Base-by-base conservation (phyloP, 1,140 invertebrate species). In the Bombus difficillimus region DNA sequence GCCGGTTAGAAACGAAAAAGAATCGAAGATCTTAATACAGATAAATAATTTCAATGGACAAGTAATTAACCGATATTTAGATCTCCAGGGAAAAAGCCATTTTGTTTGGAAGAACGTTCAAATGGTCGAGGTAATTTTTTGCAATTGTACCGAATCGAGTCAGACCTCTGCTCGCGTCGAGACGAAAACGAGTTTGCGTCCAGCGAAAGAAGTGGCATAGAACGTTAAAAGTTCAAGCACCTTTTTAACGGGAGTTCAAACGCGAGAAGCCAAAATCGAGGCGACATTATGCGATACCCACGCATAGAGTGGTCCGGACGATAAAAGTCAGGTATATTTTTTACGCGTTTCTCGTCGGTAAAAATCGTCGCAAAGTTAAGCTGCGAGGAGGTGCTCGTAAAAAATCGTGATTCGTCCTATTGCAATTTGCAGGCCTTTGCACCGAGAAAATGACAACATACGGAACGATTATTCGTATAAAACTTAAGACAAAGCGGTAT, bases 141-240 rank as follows among this genome's bases (percentile, higher is more conserved):
- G 28, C 12, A 64, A 64, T n/a, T n/a, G 0, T 64, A 32, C 13
- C 25, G 57, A 59, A 25, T 32, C 74, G 22, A 57, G 32, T 9
- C 34, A 5, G 8, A 25, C 9, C 2, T 37, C 22, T 59, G 25
- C 3, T 28, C 74, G 12, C 6, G 9, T 76, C 25, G 25, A 57
- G 22, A 59, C 32, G 47, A 57, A 74, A 83, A 78, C 41, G 25
- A 80, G 78, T 80, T 69, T 53, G 32, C 28, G n/a, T n/a, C 12
- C 37, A 53, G 47, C 47, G 47, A 68, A 28, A 13, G 47, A 47
- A 37, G 37, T 34, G 53, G 34, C 37, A 77, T 41, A 47, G 37
- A 62, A n/a, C 75, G 15, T 64, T 68, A 68, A 75, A 75, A 37
- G 81, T 83, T 83, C 72, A 83, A 75, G 34, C 9, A 83, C 41